Base-by-base conservation (phyloP, 1,140 invertebrate species). In the Atta texana region DNA sequence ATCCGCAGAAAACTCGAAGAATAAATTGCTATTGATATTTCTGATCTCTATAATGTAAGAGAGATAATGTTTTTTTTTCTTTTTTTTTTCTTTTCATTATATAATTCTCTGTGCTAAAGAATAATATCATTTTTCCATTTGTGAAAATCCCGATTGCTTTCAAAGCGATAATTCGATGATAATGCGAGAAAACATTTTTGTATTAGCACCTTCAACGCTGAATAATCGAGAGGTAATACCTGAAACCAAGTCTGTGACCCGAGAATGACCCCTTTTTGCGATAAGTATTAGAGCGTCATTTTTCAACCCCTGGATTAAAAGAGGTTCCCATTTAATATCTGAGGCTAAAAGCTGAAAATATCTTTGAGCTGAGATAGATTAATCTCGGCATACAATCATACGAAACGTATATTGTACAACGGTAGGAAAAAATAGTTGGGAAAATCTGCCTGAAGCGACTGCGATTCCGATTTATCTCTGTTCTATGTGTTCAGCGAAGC, bases 241-340 rank as follows among this genome's bases (percentile, higher is more conserved):
- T 77, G 34, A 44, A 61, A 63, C 16, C 5, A 39, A 77, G 14
- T 64, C 59, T 64, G 14, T 53, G 76, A 80, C 7, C 63, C n/a
- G 28, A 68, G 63, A 69, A 24, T 12, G 44, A 59, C 39, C 21
- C 10, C 31, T 69, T 69, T 81, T 57, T 71, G 5, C 21, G 63
- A 55, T 0, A 55, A 39, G n/a, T 55, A 53, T 53, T 69, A 24
- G 14, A 28, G 55, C n/a, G 21, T 24, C 31, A 21, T 71, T 69
- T 81, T 39, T 71, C 49, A 55, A 6, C 6, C 4, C 28, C 24
- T 5, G 6, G 7, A 24, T 14, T 18, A 18, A 55, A 55, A 53
- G 18, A 63, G 12, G 6, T 31, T 55, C 14, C 49, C 31, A 53
- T 69, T 69, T 77, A 34, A 64, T 31, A 80, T 80, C 61, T 10